Conservation (phyloP, 2,113 vertebrate species). For the Rana temporaria region DNA sequence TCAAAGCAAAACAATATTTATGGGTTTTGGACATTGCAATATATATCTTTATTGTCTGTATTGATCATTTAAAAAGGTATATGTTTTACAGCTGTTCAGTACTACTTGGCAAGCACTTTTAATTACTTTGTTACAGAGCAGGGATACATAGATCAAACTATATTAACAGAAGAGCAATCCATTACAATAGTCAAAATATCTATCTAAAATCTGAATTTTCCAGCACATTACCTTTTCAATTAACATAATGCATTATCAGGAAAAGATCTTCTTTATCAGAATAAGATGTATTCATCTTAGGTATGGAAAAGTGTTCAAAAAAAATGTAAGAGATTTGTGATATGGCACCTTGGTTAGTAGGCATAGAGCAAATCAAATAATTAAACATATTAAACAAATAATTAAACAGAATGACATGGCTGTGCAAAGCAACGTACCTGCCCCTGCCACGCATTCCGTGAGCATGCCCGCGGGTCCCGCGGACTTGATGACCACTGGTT, state of each 20-base stretch:
- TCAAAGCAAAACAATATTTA: too few relatives aligned
- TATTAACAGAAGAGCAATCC: constrained; percentile 16
- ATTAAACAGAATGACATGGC: too few relatives aligned
- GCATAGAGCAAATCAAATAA: not conserved
- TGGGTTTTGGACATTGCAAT: too few relatives aligned
- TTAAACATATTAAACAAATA: too few relatives aligned
- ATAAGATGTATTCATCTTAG: not conserved
- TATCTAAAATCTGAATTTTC: constrained; percentile 36
- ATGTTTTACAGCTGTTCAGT: too few relatives aligned
- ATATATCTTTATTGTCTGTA: too few relatives aligned
- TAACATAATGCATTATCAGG: constrained; percentile 13
- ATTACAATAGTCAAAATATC: constrained; percentile 18
- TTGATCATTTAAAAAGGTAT: too few relatives aligned
- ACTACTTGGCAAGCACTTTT: too few relatives aligned
- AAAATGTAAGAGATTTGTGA: not conserved
- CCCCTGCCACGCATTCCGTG: too few relatives aligned
- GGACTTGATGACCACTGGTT: too few relatives aligned
- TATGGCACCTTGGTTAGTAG: not conserved
- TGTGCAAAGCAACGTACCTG: too few relatives aligned
- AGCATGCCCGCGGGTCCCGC: too few relatives aligned
- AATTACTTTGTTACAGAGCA: not conserved
- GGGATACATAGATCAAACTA: constrained; percentile 11
- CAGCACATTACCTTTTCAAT: constrained; percentile 48
- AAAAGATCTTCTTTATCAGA: constrained; percentile 14
- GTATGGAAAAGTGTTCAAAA: not conserved